Evolutionary conservation across 2,888 invertebrate species (phyloP), one percentile per base, ranked within the genome.

Genomic region (Orthosia gracilis): DNA sequence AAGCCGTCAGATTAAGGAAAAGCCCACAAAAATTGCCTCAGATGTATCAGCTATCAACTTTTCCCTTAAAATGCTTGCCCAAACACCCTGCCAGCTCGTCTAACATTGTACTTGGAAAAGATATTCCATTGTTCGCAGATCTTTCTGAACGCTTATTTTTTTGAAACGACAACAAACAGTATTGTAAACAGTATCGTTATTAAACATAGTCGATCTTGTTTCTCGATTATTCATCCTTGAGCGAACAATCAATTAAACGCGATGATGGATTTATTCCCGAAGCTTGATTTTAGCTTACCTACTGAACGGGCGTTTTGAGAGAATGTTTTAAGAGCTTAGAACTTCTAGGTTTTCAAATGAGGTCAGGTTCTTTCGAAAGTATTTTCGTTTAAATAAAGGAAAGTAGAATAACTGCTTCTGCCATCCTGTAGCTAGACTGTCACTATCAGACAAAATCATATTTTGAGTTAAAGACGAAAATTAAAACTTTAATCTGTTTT

Each of bases 171-270:
- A 55, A 74, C 73, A 85, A 87, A 85, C 82, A 84, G 74, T 71
- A 23, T 74, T 73, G 78, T 84, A 83, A 83, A 78, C 79, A 73
- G 65, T 76, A 83, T 74, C 85, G 80, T 78, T 79, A 84, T 82
- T 85, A 79, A 86, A 84, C 78, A 82, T 50, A 79, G 58, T 72
- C 73, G 72, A 84, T 85, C 81, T 82, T 85, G 87, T 84, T 85
- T 90, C 85, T 84, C 79, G 85, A 93, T 92, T 91, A 91, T 90
- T 92, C 90, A 89, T 85, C 77, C 87, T 80, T 86, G 86, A 88
- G 76, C 84, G 91, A 88, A 85, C 90, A 90, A 92, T 92, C 93
- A 92, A 92, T 94, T 93, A 92, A 77, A 49, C 73, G 76, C 84
- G 80, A 89, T 92, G 94, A 94, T 92, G 92, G 90, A 94, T 94